Evolutionary conservation across 2,797 vertebrate genomes (phyloP), one percentile per base, ranked within the genome.

Genomic region (Gambusia yucatana): DNA sequence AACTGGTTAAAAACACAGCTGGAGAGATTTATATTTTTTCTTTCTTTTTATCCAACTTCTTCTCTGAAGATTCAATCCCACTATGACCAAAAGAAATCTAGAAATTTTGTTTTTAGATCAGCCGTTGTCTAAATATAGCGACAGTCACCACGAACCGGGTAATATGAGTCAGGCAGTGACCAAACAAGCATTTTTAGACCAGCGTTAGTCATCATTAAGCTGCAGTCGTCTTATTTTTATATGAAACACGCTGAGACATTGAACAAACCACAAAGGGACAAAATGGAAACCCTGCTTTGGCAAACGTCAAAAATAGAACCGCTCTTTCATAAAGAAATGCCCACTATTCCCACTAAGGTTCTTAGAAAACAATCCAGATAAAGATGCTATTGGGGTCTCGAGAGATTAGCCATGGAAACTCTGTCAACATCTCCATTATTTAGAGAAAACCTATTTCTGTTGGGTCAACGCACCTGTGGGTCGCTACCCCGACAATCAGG

Each of bases 291-390:
- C 65, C 72, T 74, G 43, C 30, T 72, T 61, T 55, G 14, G 14
- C 36, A 73, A 57, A 77, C 25, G 39, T 4, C 39, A 46, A 63
- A 46, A 61, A 70, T 39, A 71, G 36, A 82, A 50, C 8, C 28
- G 22, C 25, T 55, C 39, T 10, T 44, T 50, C 17, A 33, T 16
- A 72, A 63, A 77, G 30, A 59, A 73, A 76, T 67, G 25, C 17
- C 47, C 6, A 25, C 61, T 36, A 39, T 48, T 72, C 65, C 14
- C 17, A n/a, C 20, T 63, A 14, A 55, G 48, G 44, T 25, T 50
- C n/a, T 77, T 50, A 70, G 30, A 57, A 57, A 59, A 48, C 39
- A 65, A 57, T 65, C 47, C 47, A 9, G 73, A 69, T 79, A 72
- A 75, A 72, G 63, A 71, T 47, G 30, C 11, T 74, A 71, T 71